Evolutionary conservation across 2,113 vertebrate genomes (phyloP).

Genomic region (Carlito syrichta): DNA sequence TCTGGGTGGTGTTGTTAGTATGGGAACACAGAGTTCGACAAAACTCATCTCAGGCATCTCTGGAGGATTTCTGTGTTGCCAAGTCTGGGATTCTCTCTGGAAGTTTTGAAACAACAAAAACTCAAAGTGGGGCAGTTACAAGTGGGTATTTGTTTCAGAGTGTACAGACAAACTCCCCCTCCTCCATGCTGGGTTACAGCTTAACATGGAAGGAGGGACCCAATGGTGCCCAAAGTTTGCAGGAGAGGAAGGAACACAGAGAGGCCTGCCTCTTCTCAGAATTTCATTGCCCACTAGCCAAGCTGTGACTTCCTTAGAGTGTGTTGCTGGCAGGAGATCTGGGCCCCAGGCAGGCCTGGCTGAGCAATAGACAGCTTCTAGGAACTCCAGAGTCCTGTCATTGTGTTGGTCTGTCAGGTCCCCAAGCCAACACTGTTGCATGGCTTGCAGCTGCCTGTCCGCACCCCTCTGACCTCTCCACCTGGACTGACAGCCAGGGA

Average conservation of each 20-base stretch:
- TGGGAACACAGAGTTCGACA: no score
- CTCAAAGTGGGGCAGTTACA: no score
- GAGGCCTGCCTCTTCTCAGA: not conserved
- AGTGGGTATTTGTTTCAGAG: no score
- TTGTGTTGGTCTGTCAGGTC: not conserved
- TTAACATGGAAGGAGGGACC: no score
- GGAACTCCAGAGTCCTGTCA: not conserved
- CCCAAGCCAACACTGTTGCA: not conserved
- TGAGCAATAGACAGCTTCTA: not conserved
- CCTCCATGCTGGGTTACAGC: no score
- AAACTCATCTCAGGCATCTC: no score
- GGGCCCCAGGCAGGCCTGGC: not conserved
- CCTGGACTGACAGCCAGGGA: not conserved
- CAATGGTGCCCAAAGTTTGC: rapidly evolving
- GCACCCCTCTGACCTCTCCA: not conserved
- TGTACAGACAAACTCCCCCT: no score
- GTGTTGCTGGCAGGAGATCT: not conserved
- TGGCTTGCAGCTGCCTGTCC: not conserved
- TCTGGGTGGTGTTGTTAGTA: no score
- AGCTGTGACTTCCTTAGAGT: not conserved
- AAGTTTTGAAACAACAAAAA: no score
- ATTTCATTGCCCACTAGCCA: not conserved
- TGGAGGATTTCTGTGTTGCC: no score
- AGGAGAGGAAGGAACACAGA: not conserved
- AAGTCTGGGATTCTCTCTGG: no score